phyloP scores from a whole-genome alignment of 2,888 invertebrate genomes.

The Portevinia maculata region DNA sequence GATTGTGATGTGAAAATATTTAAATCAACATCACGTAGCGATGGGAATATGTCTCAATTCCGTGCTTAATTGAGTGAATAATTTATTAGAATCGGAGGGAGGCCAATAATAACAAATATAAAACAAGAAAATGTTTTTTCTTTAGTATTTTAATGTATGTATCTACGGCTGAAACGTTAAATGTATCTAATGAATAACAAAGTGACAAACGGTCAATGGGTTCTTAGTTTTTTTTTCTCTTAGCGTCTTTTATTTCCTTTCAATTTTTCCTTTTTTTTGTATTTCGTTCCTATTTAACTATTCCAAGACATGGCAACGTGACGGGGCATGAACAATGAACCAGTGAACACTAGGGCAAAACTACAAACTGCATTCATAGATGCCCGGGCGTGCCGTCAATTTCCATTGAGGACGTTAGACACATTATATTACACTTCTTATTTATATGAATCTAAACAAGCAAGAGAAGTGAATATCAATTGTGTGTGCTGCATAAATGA shows the following conservation, averaged over 20 bases:
- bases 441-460: slow-evolving; percentile 25
- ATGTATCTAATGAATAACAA: slow-evolving; percentile 66
- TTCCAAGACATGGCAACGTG: slow-evolving; percentile 42
- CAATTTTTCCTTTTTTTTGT: slow-evolving; percentile 2
- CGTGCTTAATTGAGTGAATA: slow-evolving; percentile 71
- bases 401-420: slow-evolving; percentile 55
- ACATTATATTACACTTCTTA: slow-evolving; percentile 15
- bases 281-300: slow-evolving; percentile 18
- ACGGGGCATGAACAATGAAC: slow-evolving; percentile 28
- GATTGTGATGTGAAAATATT: slow-evolving; percentile 27
- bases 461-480: slow-evolving; percentile 51
- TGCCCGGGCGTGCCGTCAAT: slow-evolving; percentile 60
- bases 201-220: slow-evolving; percentile 69
- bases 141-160: slow-evolving; percentile 24
- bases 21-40: slow-evolving; percentile 64
- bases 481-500: slow-evolving; percentile 59
- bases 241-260: slow-evolving; percentile 2
- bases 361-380: slow-evolving; percentile 43
- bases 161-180: slow-evolving; percentile 46
- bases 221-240: slow-evolving; percentile 28
- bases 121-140: slow-evolving; percentile 24
- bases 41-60: slow-evolving; percentile 68
- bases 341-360: slow-evolving; percentile 23
- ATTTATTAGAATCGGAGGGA: slow-evolving; percentile 56
- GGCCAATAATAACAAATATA: background rate